These are phyloP conservation scores for Philereme vetulata DNA, from an alignment of 2,888 invertebrate species.

Conservation along the genomic window DNA sequence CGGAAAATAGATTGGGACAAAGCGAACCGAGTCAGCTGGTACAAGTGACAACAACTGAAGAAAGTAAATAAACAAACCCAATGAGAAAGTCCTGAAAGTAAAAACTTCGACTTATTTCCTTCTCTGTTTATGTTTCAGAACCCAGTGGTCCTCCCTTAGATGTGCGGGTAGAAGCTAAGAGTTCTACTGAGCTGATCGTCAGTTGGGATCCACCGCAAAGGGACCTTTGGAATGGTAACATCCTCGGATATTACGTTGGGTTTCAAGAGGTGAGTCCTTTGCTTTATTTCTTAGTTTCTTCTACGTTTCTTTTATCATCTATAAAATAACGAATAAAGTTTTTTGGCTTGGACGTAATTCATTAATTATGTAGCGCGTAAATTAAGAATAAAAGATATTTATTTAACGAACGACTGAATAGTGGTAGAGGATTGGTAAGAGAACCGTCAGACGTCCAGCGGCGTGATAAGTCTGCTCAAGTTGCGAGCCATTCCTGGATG, in stretches of 20 bases:
- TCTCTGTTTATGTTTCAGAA: constrained; percentile 65
- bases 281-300: background rate
- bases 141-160: constrained; percentile 93
- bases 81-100: no score
- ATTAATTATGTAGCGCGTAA: no score
- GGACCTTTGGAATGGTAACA: constrained; percentile 94
- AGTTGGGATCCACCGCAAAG: constrained; percentile 94
- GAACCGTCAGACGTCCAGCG: no score
- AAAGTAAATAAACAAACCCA: constrained; percentile 73
- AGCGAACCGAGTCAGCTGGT: constrained; percentile 94
- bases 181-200: constrained; percentile 92
- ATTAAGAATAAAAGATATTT: no score
- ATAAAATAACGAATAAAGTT: no score
- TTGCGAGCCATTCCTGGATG: no score
- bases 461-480: no score
- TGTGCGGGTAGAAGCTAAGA: constrained; percentile 92
- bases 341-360: no score
- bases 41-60: constrained; percentile 93
- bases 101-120: background rate
- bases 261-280: constrained; percentile 86
- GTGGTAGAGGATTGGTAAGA: no score
- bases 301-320: background rate
- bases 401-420: no score
- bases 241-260: constrained; percentile 94
- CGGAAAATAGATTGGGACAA: constrained; percentile 94